Evolutionary conservation across 92 coral and sea anemone species (phyloP).

Genomic region (Blastomussa wellsi): DNA sequence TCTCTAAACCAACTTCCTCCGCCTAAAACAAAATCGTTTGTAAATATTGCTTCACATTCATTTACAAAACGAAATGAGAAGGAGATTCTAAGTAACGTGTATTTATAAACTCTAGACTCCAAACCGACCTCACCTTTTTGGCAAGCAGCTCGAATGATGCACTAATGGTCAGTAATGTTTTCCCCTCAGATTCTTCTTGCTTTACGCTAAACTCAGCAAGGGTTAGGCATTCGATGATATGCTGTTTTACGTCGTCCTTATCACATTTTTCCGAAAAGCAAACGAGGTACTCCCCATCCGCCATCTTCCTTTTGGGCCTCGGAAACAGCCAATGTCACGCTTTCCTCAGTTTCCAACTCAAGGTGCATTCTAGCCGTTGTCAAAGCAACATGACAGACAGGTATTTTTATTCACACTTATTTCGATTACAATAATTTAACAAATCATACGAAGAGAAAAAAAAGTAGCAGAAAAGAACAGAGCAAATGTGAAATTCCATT

Average conservation of each 20-base stretch:
- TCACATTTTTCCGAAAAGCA: conserved; percentile 77
- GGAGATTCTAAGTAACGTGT: not conserved
- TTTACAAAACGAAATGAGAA: not conserved
- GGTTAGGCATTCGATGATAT: conserved; percentile 72
- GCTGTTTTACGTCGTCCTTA: conserved; percentile 71
- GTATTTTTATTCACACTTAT: too few species aligned
- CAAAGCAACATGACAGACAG: too few species aligned
- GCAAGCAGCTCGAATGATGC: conserved; percentile 76
- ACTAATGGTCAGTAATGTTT: conserved; percentile 62
- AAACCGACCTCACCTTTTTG: conserved; percentile 51
- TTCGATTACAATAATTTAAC: too few species aligned
- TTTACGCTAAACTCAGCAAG: conserved; percentile 49
- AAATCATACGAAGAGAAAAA: too few species aligned
- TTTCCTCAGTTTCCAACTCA: too few species aligned
- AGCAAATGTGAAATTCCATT: too few species aligned
- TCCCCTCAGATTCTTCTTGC: conserved; percentile 72
- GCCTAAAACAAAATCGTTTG: conserved; percentile 62
- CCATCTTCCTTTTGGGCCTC: conserved; percentile 1
- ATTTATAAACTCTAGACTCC: too few species aligned
- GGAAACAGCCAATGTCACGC: conserved; percentile 20
- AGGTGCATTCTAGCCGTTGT: too few species aligned
- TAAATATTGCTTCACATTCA: not conserved
- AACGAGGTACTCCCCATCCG: conserved; percentile 52
- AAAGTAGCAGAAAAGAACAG: too few species aligned
- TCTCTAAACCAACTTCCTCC: conserved; percentile 78